phyloP scores from a whole-genome alignment of 2,797 vertebrate species.

The Malacoctenus gilli region DNA sequence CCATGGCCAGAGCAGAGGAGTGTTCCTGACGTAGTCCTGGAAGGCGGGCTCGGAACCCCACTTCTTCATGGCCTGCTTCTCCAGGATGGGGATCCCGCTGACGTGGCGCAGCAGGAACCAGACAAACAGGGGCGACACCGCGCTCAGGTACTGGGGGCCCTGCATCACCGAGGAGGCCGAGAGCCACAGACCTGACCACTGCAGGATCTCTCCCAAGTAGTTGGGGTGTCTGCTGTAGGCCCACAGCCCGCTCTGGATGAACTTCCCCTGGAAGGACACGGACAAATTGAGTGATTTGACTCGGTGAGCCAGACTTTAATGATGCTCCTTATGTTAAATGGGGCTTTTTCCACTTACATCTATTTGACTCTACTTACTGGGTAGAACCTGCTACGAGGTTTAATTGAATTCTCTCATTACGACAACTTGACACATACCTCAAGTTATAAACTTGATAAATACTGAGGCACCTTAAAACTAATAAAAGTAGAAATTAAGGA shows the following conservation, averaged over 20 bases:
- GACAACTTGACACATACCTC: too few relatives aligned
- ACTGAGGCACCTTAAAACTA: too few relatives aligned
- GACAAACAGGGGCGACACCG: slow-evolving; percentile 79
- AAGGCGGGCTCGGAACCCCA: slow-evolving; percentile 81
- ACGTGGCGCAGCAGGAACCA: slow-evolving; percentile 84
- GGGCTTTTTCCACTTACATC: too few relatives aligned
- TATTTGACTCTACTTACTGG: too few relatives aligned
- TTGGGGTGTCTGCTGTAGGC: slow-evolving; percentile 86
- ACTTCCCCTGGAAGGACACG: slow-evolving; percentile 76
- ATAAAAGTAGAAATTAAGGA: too few relatives aligned
- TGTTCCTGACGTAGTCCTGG: slow-evolving; percentile 79
- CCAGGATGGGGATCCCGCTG: slow-evolving; percentile 85
- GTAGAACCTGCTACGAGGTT: too few relatives aligned
- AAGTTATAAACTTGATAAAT: too few relatives aligned
- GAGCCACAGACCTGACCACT: slow-evolving; percentile 86
- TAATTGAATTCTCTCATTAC: too few relatives aligned
- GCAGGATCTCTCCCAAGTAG: slow-evolving; percentile 86
- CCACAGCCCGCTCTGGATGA: slow-evolving; percentile 86
- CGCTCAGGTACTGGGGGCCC: slow-evolving; percentile 79
- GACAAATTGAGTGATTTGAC: slow-evolving; percentile 6
- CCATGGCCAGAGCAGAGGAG: slow-evolving; percentile 84
- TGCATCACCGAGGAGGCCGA: slow-evolving; percentile 81
- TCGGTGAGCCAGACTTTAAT: not conserved
- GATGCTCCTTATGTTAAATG: too few relatives aligned
- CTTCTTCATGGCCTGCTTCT: slow-evolving; percentile 79